These are phyloP conservation scores for Chrysomela aeneicollis DNA, from an alignment of 2,888 invertebrate genomes.

Conservation along the genomic window DNA sequence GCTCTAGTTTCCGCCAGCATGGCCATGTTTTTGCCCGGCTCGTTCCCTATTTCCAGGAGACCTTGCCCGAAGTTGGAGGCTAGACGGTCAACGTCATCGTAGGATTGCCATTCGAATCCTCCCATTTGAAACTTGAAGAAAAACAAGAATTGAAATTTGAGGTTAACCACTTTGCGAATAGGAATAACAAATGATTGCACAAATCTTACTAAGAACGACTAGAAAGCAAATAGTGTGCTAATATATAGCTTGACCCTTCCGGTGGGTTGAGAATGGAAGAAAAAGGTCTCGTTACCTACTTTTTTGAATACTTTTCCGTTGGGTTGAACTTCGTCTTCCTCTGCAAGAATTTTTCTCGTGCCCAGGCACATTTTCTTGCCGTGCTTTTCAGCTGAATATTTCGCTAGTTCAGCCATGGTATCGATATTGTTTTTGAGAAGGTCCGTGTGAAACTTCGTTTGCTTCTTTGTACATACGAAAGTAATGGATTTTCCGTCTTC, in stretches of 20 bases:
- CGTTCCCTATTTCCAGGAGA: constrained; percentile 77
- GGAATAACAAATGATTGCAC: too few relatives aligned
- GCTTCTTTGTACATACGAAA: constrained; percentile 75
- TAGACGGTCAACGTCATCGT: constrained; percentile 74
- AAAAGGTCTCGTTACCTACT: constrained; percentile 60
- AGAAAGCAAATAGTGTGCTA: too few relatives aligned
- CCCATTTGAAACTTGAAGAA: constrained; percentile 86
- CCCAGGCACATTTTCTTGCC: constrained; percentile 80
- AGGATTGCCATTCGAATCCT: constrained; percentile 87
- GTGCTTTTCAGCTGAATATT: constrained; percentile 77
- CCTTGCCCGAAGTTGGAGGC: constrained; percentile 83
- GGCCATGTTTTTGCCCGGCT: constrained; percentile 77
- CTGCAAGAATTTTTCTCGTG: constrained; percentile 85
- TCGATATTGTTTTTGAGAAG: constrained; percentile 77
- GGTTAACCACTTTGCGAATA: too few relatives aligned
- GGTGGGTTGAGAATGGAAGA: not conserved
- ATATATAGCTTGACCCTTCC: too few relatives aligned
- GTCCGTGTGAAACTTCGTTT: constrained; percentile 72
- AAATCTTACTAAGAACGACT: too few relatives aligned
- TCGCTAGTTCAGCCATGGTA: constrained; percentile 82
- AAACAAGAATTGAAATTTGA: too few relatives aligned
- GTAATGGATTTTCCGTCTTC: constrained; percentile 62
- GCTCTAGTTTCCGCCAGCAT: constrained; percentile 96
- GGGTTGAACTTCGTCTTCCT: constrained; percentile 91
- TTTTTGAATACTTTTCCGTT: constrained; percentile 95